Conservation (phyloP, 2,113 vertebrate species). For the Rafetus swinhoei region DNA sequence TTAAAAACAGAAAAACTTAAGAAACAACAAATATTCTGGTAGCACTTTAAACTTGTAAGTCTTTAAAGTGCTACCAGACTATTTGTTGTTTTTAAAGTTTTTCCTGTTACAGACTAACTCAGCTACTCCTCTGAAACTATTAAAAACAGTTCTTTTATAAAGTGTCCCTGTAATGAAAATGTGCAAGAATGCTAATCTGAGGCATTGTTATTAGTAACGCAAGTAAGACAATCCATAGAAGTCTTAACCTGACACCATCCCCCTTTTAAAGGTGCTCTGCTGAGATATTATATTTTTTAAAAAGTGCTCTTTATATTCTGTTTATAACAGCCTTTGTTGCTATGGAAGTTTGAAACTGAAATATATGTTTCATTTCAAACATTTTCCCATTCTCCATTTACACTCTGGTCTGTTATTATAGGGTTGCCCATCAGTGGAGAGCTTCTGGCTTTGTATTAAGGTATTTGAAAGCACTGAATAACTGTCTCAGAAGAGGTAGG, state of each 20-base stretch:
- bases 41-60: no score
- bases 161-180: constrained; percentile 9
- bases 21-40: no score
- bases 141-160: not conserved
- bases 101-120: no score
- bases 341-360: not conserved
- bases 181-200: constrained; percentile 2
- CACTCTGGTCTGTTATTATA: not conserved
- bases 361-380: not conserved
- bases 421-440: not conserved
- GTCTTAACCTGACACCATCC: not conserved
- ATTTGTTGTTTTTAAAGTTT: no score
- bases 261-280: constrained; percentile 5
- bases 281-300: constrained; percentile 7
- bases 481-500: not conserved
- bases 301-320: not conserved
- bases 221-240: not conserved
- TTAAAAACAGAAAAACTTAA: not conserved
- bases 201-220: not conserved
- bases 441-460: not conserved
- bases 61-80: no score
- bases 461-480: not conserved
- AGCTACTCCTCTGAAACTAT: no score
- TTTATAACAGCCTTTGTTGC: not conserved
- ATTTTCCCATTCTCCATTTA: not conserved